Evolutionary conservation across 1,140 invertebrate species (phyloP).

Genomic region (Carposina sasakii): DNA sequence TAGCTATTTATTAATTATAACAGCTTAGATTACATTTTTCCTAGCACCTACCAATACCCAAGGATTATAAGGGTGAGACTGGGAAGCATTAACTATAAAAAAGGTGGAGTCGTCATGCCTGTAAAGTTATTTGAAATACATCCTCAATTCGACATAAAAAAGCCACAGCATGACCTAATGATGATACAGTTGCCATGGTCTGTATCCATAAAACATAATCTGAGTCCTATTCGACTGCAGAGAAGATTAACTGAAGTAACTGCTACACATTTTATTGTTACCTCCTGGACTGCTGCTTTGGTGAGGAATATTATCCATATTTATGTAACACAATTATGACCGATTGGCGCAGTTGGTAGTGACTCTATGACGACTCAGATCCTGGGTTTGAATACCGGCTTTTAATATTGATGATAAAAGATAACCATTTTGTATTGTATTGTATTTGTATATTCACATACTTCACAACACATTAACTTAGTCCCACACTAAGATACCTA

Average conservation of each 20-base stretch:
- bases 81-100: constrained; percentile 48
- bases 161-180: constrained; percentile 43
- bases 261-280: constrained; percentile 10
- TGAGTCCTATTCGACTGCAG: constrained; percentile 36
- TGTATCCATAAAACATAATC: constrained; percentile 26
- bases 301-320: background rate
- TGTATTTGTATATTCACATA: too few relatives aligned
- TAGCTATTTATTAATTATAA: background rate
- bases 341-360: too few relatives aligned
- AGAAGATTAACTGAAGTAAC: background rate
- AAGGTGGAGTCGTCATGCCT: constrained; percentile 36
- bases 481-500: too few relatives aligned
- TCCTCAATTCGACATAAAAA: constrained; percentile 44
- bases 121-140: constrained; percentile 48
- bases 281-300: constrained; percentile 1
- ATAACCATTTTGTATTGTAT: too few relatives aligned
- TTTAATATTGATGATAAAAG: too few relatives aligned
- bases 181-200: constrained; percentile 34
- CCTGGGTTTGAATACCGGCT: too few relatives aligned
- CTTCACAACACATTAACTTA: too few relatives aligned
- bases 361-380: too few relatives aligned
- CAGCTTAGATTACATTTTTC: background rate
- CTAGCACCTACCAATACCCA: constrained; percentile 36
- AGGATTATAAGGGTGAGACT: constrained; percentile 36
- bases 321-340: too few relatives aligned